Base-by-base conservation (phyloP, 2,888 invertebrate species). In the Meganola albula region DNA sequence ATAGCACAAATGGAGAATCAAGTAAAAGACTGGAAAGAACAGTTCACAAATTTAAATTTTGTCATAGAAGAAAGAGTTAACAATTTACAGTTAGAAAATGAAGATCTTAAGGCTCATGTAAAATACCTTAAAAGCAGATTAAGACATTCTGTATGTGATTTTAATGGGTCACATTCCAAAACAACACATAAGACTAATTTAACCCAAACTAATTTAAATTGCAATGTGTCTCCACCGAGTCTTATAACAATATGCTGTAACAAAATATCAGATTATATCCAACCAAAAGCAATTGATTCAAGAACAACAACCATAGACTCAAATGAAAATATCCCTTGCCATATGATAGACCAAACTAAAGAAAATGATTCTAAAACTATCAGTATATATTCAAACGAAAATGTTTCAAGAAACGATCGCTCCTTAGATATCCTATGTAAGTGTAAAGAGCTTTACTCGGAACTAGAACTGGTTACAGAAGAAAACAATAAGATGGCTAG, bases 221-320 rank as follows among this genome's bases (percentile, higher is more conserved):
- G 22, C 12, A 58, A 60, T 35, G 48, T 55, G 14, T 62, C 68
- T n/a, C 77, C 79, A 8, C 69, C 62, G 21, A 82, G 74, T 48
- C 58, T 84, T n/a, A 37, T 71, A 16, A 76, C 68, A 12, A 69
- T 82, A 37, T 75, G 77, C 40, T 77, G 67, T 40, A 67, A 73
- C 35, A 76, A 45, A 58, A 66, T 82, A 28, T 43, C 68, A 24
- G 65, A 76, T 21, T 34, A 36, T 16, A 59, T 79, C 30, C 58
- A 73, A 24, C 54, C 53, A 1, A 63, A 53, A 18, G 63, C 68
- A 24, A 53, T 33, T 21, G 58, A 63, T 8, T 47, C 40, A 7
- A 50, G 50, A 22, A 55, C 61, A 24, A 58, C 43, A 1, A 37
- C 48, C 28, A 38, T 55, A 10, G 55, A 40, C 41, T 61, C 58